Percentiles rank a stretch among this genome's conserved stretches.
Evolutionary conservation across 2,797 vertebrate genomes (phyloP).

Genomic region (Cryptoprocta ferox): DNA sequence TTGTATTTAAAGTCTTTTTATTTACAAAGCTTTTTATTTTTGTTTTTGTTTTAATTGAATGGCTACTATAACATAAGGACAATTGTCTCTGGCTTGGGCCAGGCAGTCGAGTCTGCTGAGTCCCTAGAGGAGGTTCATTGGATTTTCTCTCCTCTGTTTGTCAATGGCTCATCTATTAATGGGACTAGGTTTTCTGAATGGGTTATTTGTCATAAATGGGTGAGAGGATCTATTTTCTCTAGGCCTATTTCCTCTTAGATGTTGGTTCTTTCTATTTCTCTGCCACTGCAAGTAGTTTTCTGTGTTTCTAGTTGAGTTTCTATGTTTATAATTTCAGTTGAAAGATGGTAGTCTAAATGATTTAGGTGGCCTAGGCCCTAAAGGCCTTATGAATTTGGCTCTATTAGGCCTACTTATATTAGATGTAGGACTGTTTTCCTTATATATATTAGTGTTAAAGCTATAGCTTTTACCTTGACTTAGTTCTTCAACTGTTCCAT

Average conservation of each 20-base stretch:
- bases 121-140: background rate
- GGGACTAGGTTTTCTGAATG: background rate
- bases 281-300: background rate
- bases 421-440: background rate
- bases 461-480: background rate
- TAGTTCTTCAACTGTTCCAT: background rate
- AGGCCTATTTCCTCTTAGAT: background rate
- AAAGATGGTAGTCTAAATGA: background rate
- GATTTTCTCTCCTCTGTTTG: background rate
- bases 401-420: background rate
- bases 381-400: background rate
- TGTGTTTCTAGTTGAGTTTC: background rate
- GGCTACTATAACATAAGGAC: background rate
- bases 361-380: background rate
- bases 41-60: background rate
- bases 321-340: background rate
- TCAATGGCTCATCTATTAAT: background rate
- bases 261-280: background rate
- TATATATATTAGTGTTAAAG: background rate
- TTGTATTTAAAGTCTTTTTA: background rate
- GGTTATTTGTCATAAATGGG: background rate
- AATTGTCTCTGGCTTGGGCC: background rate
- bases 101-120: background rate
- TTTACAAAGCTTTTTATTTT: background rate
- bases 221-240: background rate